Conservation (phyloP, 64 coral and sea anemone species). For the Astreopora myriophthalma region DNA sequence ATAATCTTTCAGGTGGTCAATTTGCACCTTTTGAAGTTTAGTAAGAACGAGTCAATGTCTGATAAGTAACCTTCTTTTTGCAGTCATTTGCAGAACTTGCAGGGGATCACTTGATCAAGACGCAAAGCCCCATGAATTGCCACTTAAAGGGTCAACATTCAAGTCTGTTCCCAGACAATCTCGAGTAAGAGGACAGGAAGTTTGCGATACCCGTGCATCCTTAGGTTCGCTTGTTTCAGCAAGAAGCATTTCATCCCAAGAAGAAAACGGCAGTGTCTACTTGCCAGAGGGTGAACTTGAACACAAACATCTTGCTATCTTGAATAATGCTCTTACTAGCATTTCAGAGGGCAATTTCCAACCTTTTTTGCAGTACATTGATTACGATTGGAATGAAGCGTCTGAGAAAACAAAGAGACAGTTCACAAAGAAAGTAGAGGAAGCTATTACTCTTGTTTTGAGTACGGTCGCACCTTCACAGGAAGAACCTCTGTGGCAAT, state of each 20-base stretch:
- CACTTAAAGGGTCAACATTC: not conserved
- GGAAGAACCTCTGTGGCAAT: not conserved
- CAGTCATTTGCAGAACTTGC: no score
- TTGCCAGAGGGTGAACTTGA: conserved; percentile 26
- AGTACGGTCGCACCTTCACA: not conserved
- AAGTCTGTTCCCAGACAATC: not conserved
- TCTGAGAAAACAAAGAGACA: not conserved
- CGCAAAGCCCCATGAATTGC: no score
- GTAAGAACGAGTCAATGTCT: no score
- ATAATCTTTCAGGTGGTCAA: no score
- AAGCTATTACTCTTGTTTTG: no score
- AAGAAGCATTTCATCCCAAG: not conserved
- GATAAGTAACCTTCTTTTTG: not conserved
- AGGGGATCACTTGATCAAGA: no score
- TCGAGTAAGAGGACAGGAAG: not conserved
- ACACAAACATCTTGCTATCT: not conserved
- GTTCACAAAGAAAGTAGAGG: no score
- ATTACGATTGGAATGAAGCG: not conserved
- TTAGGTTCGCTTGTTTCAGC: conserved; percentile 5
- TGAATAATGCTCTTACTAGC: not conserved
- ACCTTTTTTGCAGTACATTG: not conserved
- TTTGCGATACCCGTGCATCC: not conserved
- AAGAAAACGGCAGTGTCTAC: conserved; percentile 27
- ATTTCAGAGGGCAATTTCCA: conserved; percentile 4
- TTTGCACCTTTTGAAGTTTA: no score